Conservation (phyloP, 2,888 invertebrate genomes). For the Rhingia rostrata region DNA sequence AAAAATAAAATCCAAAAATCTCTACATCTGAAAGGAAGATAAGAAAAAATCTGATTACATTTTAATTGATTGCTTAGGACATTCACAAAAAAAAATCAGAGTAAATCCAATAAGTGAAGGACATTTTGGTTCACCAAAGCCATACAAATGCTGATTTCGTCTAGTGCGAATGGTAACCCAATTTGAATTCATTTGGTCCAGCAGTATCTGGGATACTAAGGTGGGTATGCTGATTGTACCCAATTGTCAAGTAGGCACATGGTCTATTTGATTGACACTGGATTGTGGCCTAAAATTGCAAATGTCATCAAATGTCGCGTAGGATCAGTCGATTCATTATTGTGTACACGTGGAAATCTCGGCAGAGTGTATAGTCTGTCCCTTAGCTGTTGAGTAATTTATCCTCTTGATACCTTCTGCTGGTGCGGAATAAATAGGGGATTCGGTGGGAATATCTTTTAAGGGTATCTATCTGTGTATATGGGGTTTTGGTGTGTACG, state of each 20-base stretch:
- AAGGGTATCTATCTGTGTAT: background rate
- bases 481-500: conserved; percentile 13
- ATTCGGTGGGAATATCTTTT: conserved; percentile 11
- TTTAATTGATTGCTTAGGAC: conserved; percentile 40
- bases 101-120: background rate
- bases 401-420: conserved; percentile 16
- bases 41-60: conserved; percentile 39
- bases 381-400: conserved; percentile 30
- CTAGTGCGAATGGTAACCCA: conserved; percentile 27
- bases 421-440: conserved; percentile 21
- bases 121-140: conserved; percentile 8
- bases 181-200: conserved; percentile 30
- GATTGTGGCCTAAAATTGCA: conserved; percentile 63
- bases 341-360: conserved; percentile 58
- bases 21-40: conserved; percentile 1
- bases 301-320: conserved; percentile 64
- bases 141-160: conserved; percentile 31
- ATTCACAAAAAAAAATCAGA: background rate
- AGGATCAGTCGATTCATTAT: conserved; percentile 56
- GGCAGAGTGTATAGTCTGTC: background rate
- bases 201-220: background rate
- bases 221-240: conserved; percentile 49
- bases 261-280: conserved; percentile 54
- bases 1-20: background rate
- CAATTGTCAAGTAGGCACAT: conserved; percentile 56